Conservation (phyloP, 2,113 vertebrate genomes). For the Nibea coibor region DNA sequence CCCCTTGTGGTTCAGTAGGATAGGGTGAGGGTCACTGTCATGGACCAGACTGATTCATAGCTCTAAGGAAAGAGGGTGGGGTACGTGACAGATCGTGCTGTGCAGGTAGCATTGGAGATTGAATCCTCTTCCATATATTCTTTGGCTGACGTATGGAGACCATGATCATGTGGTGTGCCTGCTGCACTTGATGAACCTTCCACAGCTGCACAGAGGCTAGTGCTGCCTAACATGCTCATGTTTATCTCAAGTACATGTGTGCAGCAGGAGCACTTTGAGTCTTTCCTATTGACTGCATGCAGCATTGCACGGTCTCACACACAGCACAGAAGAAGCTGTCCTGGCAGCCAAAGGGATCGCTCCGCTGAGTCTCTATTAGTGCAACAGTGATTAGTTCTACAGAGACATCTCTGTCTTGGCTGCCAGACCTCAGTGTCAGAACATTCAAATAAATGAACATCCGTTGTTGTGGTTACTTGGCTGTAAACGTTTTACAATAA, state of each 20-base stretch:
- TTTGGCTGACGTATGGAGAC: constrained; percentile 1
- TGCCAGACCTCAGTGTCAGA: too few species aligned
- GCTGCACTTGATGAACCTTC: constrained; percentile 7
- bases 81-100: neutral
- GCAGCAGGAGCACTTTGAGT: constrained; percentile 1
- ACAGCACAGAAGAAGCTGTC: constrained; percentile 11
- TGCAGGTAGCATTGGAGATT: neutral
- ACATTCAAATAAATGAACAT: too few species aligned
- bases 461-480: too few species aligned
- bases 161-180: neutral
- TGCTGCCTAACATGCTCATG: neutral
- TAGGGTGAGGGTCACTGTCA: neutral
- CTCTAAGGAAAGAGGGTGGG: neutral
- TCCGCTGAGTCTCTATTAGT: constrained; percentile 1
- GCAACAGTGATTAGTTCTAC: constrained; percentile 26
- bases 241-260: constrained; percentile 3
- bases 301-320: constrained; percentile 2
- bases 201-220: neutral
- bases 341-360: neutral
- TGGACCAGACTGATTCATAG: constrained; percentile 19
- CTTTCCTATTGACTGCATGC: neutral
- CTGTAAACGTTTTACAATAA: too few species aligned
- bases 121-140: constrained; percentile 16
- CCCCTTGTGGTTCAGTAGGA: neutral
- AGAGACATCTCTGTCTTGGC: neutral